These are phyloP conservation scores for Aspidoscelis tigris DNA, from an alignment of 2,113 vertebrate species.

Conservation along the genomic window DNA sequence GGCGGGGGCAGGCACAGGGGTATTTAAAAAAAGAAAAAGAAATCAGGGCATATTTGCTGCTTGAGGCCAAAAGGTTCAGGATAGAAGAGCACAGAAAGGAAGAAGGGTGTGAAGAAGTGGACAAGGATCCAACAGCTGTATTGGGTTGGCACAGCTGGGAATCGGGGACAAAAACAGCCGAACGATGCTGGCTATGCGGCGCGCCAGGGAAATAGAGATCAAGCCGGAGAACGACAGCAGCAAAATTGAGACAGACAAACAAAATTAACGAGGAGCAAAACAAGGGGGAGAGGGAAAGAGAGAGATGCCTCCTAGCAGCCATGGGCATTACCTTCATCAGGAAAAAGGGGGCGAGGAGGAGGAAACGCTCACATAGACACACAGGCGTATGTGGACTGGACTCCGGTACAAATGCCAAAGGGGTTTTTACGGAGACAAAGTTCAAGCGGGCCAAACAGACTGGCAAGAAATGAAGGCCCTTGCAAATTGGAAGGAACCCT, in stretches of 20 bases:
- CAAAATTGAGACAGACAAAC: constrained; percentile 40
- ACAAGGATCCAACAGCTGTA: constrained; percentile 7
- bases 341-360: neutral
- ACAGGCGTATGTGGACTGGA: neutral
- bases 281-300: neutral
- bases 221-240: constrained; percentile 25
- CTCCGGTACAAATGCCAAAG: neutral
- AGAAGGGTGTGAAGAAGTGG: neutral
- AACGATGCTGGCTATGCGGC: constrained; percentile 6
- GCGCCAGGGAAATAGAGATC: constrained; percentile 35
- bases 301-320: neutral
- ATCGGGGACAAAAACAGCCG: neutral
- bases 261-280: constrained; percentile 33
- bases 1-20: no score
- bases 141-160: constrained; percentile 21
- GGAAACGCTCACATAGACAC: no score
- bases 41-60: neutral
- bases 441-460: neutral
- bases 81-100: neutral
- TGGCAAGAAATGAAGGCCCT: neutral
- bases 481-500: neutral
- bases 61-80: neutral
- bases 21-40: neutral
- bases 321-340: neutral
- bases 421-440: neutral